Conservation (phyloP, 2,113 vertebrate species). For the Geococcyx californianus region DNA sequence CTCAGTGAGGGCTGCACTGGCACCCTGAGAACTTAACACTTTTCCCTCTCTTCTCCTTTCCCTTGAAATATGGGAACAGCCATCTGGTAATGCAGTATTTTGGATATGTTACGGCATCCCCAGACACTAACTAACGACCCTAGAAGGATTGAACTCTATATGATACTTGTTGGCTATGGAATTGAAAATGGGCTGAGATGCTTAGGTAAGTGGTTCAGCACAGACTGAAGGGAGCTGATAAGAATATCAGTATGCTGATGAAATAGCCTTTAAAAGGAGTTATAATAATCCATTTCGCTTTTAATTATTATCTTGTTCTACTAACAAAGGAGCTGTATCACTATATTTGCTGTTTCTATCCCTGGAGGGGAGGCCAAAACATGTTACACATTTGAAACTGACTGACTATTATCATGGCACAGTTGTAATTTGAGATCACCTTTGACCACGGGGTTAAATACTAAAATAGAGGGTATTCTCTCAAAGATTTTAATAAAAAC, state of each 20-base stretch:
- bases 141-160: not conserved
- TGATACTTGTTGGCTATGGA: not conserved
- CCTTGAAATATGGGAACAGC: not conserved
- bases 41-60: not conserved
- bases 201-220: not conserved
- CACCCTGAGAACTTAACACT: not conserved
- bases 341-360: not conserved
- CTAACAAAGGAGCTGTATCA: not conserved
- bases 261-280: not conserved
- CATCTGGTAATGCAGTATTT: not conserved
- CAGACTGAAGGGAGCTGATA: not conserved
- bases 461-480: not conserved
- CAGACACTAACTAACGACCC: not conserved
- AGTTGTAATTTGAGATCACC: not conserved
- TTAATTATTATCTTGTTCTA: not conserved
- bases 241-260: not conserved
- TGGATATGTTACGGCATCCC: not conserved
- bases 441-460: not conserved
- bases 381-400: not conserved
- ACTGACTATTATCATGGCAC: not conserved
- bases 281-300: not conserved
- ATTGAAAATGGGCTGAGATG: not conserved
- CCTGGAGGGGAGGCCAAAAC: not conserved
- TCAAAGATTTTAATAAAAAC: not conserved
- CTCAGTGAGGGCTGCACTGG: not conserved